Percentiles rank a stretch among this genome's conserved stretches.
These are phyloP conservation scores for Stenotaenia linearis DNA, from an alignment of 2,888 invertebrate species.

Conservation along the genomic window DNA sequence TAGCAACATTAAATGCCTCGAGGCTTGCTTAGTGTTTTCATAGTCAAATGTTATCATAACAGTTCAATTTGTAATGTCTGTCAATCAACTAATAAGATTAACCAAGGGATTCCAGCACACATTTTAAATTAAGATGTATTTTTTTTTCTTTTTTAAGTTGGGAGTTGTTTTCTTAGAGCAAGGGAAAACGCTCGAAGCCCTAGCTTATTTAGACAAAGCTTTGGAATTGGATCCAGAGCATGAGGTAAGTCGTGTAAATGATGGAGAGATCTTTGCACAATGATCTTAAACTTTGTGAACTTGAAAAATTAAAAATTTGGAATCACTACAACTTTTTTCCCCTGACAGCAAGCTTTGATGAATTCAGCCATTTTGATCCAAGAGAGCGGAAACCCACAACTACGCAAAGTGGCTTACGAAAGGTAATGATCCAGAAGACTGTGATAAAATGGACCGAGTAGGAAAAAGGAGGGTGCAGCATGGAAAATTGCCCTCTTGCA, in stretches of 20 bases:
- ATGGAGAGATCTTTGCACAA: not conserved
- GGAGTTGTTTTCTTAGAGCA: conserved; percentile 92
- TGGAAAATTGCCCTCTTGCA: conserved; percentile 18
- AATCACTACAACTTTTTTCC: not conserved
- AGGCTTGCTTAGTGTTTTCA: too few species aligned
- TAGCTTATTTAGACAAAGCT: conserved; percentile 87
- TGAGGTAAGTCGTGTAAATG: conserved; percentile 52
- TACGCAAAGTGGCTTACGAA: conserved; percentile 57
- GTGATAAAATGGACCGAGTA: conserved; percentile 27
- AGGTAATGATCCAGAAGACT: conserved; percentile 31
- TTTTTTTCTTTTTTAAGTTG: conserved; percentile 54
- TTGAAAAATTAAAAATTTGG: not conserved
- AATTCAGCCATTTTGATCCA: conserved; percentile 93
- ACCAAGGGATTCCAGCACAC: not conserved
- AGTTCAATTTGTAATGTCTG: too few species aligned
- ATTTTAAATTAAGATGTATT: too few species aligned
- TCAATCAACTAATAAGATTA: not conserved
- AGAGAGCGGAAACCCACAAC: conserved; percentile 74
- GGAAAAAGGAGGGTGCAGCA: conserved; percentile 8
- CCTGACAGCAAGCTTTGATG: conserved; percentile 72
- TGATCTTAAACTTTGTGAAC: not conserved
- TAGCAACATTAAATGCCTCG: too few species aligned
- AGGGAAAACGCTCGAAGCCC: conserved; percentile 81
- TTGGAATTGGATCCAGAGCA: conserved; percentile 89
- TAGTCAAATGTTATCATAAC: too few species aligned